Percentiles rank a stretch among this genome's conserved stretches.
Evolutionary conservation across 2,888 invertebrate genomes (phyloP).

Genomic region (Steinernema hermaphroditum): DNA sequence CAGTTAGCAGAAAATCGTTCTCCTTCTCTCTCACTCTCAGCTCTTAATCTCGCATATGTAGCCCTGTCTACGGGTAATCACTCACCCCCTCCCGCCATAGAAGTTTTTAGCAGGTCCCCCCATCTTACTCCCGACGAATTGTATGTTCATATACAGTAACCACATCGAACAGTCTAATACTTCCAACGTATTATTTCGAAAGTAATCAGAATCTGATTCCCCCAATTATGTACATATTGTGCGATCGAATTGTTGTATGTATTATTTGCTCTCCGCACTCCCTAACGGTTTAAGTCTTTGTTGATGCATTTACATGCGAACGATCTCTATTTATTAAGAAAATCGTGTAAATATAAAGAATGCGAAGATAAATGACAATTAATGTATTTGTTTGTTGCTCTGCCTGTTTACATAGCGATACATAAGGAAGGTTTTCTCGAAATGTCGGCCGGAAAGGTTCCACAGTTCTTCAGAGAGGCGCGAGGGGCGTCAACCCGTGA

Average conservation of each 20-base stretch:
- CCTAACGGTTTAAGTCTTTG: not conserved
- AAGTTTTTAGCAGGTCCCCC: conserved; percentile 26
- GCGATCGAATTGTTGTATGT: conserved; percentile 1
- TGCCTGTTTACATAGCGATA: not conserved
- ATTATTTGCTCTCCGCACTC: not conserved
- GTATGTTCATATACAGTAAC: not conserved
- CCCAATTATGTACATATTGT: not conserved
- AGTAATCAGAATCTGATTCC: conserved; percentile 28
- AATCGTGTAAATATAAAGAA: conserved; percentile 2
- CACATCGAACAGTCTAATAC: conserved; percentile 11
- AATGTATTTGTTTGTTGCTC: not conserved
- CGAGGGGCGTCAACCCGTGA: conserved; percentile 15
- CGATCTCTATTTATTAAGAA: conserved; percentile 30
- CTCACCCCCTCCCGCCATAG: not conserved
- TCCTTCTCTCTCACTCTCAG: conserved; percentile 14
- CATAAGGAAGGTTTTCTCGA: no score
- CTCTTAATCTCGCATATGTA: not conserved
- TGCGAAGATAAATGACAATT: not conserved
- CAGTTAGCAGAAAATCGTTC: not conserved
- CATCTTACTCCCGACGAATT: conserved; percentile 15
- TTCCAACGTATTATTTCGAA: conserved; percentile 19
- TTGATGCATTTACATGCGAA: conserved; percentile 25
- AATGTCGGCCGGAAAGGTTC: no score
- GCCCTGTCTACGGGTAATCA: not conserved
- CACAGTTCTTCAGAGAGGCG: no score